Conservation (phyloP, 2,888 invertebrate genomes). For the Archips crataeganus region DNA sequence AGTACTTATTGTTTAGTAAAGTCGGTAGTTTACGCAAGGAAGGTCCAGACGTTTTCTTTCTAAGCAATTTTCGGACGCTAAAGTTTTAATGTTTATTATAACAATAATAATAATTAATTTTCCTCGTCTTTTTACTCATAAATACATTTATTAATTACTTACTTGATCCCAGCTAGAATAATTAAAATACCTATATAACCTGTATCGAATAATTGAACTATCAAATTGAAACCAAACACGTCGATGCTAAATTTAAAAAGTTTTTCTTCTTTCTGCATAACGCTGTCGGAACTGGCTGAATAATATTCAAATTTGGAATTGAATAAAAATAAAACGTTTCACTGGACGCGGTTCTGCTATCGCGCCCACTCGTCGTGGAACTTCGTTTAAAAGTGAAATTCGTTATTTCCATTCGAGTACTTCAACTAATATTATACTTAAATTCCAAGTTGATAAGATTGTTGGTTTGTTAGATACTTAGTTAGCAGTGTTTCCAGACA, state of each 20-base stretch:
- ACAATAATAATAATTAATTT: too few species aligned
- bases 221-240: neutral
- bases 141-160: too few species aligned
- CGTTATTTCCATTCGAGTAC: neutral
- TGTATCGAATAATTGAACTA: neutral
- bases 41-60: neutral
- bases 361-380: neutral
- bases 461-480: too few species aligned
- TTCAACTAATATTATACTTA: too few species aligned
- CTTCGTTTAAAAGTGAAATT: neutral
- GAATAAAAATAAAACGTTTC: neutral
- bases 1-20: neutral
- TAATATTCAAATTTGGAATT: conserved; percentile 15
- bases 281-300: neutral
- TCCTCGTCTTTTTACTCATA: too few species aligned
- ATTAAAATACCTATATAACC: neutral
- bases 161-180: too few species aligned
- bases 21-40: neutral
- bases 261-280: neutral
- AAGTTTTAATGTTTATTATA: too few species aligned
- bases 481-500: too few species aligned
- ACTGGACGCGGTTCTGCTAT: neutral
- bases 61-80: neutral
- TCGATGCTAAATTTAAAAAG: neutral
- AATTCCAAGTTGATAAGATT: too few species aligned